Evolutionary conservation across 1,140 invertebrate genomes (phyloP).

Genomic region (Chrysoperla carnea): DNA sequence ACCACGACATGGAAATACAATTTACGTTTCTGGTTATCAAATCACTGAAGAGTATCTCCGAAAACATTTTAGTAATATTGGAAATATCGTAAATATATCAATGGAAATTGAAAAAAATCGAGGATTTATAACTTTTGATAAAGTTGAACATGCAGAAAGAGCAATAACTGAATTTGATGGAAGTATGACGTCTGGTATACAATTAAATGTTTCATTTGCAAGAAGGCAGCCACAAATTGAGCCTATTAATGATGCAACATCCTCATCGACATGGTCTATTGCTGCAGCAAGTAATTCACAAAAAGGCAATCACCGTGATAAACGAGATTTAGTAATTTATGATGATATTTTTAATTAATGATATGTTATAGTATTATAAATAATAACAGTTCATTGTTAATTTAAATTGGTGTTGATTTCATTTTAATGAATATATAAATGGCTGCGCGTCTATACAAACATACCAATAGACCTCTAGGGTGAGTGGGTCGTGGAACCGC

Average conservation of each 20-base stretch:
- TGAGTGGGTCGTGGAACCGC: no score
- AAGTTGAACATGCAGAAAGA: conserved; percentile 65
- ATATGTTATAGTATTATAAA: not conserved
- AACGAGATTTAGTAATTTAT: conserved; percentile 47
- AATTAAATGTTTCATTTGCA: conserved; percentile 65
- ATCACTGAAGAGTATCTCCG: conserved; percentile 68
- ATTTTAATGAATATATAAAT: no score
- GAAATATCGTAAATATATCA: conserved; percentile 70
- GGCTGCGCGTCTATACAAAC: no score
- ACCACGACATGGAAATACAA: conserved; percentile 61
- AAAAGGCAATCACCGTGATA: conserved; percentile 61
- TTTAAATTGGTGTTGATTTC: no score
- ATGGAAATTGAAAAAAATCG: conserved; percentile 82
- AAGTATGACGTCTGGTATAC: conserved; percentile 57
- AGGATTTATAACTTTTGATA: conserved; percentile 87
- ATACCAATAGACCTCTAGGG: no score
- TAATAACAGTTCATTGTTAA: no score
- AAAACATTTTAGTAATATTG: conserved; percentile 60
- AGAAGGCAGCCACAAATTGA: conserved; percentile 68
- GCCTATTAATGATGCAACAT: conserved; percentile 54
- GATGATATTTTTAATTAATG: conserved; percentile 39
- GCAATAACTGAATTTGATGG: conserved; percentile 80
- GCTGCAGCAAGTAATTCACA: conserved; percentile 63
- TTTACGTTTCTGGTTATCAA: conserved; percentile 68
- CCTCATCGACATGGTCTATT: conserved; percentile 61